phyloP scores from a whole-genome alignment of 2,113 vertebrate species.

The Egretta garzetta region DNA sequence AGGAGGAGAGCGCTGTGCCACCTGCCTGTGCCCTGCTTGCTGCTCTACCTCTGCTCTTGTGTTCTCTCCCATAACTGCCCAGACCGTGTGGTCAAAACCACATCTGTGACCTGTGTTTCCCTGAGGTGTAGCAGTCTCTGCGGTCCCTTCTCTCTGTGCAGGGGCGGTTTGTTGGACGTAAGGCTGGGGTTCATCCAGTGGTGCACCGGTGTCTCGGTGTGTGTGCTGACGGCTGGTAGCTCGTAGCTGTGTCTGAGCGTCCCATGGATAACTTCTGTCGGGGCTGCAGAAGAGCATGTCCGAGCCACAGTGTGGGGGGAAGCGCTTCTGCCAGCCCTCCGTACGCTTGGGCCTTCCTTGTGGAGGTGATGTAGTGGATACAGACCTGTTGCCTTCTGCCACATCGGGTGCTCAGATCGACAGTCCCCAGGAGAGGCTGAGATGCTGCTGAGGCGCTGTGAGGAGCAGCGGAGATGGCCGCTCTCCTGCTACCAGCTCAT shows the following conservation, averaged over 20 bases:
- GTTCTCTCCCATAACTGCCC: neutral
- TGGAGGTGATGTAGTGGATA: neutral
- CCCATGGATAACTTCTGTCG: neutral
- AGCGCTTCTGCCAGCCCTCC: neutral
- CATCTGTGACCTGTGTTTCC: neutral
- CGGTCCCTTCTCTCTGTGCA: accelerated
- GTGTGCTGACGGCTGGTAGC: neutral
- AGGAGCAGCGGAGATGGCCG: neutral
- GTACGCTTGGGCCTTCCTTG: neutral
- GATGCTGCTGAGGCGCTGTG: neutral
- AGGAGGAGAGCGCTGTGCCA: neutral
- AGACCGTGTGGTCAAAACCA: accelerated
- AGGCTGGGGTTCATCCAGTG: neutral
- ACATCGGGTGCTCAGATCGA: accelerated
- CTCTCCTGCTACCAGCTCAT: neutral
- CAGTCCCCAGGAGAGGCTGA: neutral
- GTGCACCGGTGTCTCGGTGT: accelerated
- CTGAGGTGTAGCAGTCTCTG: neutral
- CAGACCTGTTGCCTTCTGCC: neutral
- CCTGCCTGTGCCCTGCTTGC: neutral
- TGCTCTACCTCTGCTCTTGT: neutral
- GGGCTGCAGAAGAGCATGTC: neutral
- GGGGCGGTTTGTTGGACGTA: neutral
- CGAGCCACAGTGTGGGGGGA: neutral
- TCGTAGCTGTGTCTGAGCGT: neutral